Base-by-base conservation (phyloP, 64 coral and sea anemone genomes). In the Pachyseris speciosa region DNA sequence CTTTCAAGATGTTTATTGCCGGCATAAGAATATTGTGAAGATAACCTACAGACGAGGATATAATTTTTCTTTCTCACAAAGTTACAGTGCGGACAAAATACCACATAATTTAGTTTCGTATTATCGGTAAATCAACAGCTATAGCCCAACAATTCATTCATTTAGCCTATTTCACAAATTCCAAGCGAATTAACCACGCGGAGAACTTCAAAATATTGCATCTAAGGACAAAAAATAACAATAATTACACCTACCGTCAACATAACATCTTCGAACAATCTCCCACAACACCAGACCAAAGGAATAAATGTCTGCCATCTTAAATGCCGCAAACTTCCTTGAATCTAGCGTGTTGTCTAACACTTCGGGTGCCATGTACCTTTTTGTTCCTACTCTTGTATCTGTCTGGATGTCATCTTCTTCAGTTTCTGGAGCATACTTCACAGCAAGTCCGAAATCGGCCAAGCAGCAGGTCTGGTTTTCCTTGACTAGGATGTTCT, bases 381-480 rank as follows among this genome's bases (percentile, higher is more conserved):
- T 84, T 28, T 76, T 93, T 2, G 95, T 97, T 63, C 95, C 95
- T 25, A 97, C 95, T 72, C 86, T 74, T 20, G 86, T 90, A 69
- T 94, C 90, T 36, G 90, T 69, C 16, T 93, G 93, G 7, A 97
- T 72, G 52, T 94, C 95, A 36, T 93, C 80, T 30, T 88, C 85
- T 50, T 97, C 84, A 39, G 91, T 86, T 33, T 97, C 95, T 10
- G 91, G 83, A 41, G 88, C 51, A 63, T 93, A 95, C 28, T 95
- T 99, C 29, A 99, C 86, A 27, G 97, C 94, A 49, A 99, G 94
- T 72, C 97, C 97, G 95, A 99, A 99, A 60, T 99, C 97, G 11
- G 94, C 94, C 63, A 99, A 95, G 67, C 94, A 95, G 40, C 97
- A 99, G 2, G 97, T 99, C 16, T 95, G 83, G 55, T 99, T 93